phyloP scores from a whole-genome alignment of 1,140 invertebrate genomes.

The Ylistrum balloti region DNA sequence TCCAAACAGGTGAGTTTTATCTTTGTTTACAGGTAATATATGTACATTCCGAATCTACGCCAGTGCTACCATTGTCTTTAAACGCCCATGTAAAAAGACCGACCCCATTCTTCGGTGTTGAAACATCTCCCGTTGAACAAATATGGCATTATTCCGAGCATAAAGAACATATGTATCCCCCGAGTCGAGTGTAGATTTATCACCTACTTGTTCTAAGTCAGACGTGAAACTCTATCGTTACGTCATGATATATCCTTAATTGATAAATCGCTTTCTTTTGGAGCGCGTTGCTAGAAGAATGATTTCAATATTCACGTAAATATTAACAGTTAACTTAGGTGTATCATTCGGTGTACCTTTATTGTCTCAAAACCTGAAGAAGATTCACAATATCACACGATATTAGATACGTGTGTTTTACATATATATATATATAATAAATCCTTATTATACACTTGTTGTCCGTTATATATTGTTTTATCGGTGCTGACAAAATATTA shows the following conservation, averaged over 20 bases:
- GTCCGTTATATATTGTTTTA: too few relatives aligned
- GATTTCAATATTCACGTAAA: not conserved
- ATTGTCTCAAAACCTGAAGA: too few relatives aligned
- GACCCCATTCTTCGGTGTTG: not conserved
- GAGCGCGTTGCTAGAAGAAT: not conserved
- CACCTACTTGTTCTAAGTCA: not conserved
- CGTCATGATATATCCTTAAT: not conserved
- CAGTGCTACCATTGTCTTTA: not conserved
- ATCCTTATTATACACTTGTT: too few relatives aligned
- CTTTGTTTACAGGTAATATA: not conserved
- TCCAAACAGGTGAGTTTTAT: not conserved
- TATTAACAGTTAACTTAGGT: too few relatives aligned
- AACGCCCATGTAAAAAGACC: not conserved
- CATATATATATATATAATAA: too few relatives aligned
- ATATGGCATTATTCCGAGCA: not conserved
- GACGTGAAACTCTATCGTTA: not conserved
- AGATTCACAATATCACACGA: too few relatives aligned
- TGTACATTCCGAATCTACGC: too few relatives aligned
- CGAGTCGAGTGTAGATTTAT: slow-evolving; percentile 1
- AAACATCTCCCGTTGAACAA: not conserved
- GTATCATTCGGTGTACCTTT: too few relatives aligned
- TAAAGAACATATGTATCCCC: not conserved
- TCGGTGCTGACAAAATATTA: too few relatives aligned
- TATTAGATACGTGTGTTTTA: too few relatives aligned
- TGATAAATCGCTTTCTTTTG: not conserved